Conservation (phyloP, 2,888 invertebrate genomes). For the Tholera decimalis region DNA sequence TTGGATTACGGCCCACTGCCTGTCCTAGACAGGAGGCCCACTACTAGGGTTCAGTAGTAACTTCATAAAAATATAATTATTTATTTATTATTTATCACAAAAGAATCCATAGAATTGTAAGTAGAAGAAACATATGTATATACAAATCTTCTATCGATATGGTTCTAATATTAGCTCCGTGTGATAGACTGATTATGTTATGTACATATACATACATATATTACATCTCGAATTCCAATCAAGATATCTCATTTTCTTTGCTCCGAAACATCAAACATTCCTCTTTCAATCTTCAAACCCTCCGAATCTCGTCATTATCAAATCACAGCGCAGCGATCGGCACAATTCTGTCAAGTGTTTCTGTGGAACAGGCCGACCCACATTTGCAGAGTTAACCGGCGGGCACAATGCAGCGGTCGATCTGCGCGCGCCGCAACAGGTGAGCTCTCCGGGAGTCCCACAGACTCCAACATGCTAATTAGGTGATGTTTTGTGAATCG, state of each 20-base stretch:
- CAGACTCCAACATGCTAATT: conserved; percentile 55
- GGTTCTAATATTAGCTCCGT: too few relatives aligned
- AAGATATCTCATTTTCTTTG: not conserved
- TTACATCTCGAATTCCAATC: not conserved
- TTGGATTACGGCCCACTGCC: too few relatives aligned
- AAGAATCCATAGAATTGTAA: too few relatives aligned
- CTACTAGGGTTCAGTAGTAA: too few relatives aligned
- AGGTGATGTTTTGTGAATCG: conserved; percentile 49
- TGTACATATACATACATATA: too few relatives aligned
- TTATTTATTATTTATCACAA: too few relatives aligned
- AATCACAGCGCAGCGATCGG: conserved; percentile 38
- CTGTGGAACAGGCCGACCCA: conserved; percentile 63
- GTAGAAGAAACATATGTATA: too few relatives aligned
- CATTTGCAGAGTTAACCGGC: conserved; percentile 74
- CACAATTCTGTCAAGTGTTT: conserved; percentile 65
- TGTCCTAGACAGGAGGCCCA: too few relatives aligned
- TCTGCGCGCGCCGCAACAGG: conserved; percentile 91
- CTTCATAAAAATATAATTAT: too few relatives aligned
- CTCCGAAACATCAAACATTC: conserved; percentile 4
- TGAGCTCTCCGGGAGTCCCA: conserved; percentile 67
- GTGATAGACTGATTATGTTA: too few relatives aligned
- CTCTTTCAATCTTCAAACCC: not conserved
- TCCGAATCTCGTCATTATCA: conserved; percentile 39
- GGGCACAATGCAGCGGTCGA: conserved; percentile 83
- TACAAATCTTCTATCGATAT: too few relatives aligned